phyloP scores from a whole-genome alignment of 2,113 vertebrate genomes.

The Acrocephalus kingi region DNA sequence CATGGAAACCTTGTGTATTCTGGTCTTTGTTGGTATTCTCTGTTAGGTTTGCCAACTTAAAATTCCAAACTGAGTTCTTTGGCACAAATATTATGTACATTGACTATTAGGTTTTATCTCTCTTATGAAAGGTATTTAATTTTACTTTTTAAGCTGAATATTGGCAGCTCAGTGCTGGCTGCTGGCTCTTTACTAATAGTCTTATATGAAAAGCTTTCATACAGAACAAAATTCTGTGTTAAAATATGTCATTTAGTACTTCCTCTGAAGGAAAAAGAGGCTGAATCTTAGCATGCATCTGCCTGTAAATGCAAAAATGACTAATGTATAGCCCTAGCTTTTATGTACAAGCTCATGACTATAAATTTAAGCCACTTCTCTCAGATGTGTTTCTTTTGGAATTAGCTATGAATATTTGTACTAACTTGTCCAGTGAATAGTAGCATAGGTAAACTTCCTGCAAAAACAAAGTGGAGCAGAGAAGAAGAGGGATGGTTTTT shows the following conservation, averaged over 20 bases:
- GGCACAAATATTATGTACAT: background rate
- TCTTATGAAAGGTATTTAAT: background rate
- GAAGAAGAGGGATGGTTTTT: background rate
- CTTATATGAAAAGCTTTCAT: background rate
- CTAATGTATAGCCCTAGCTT: background rate
- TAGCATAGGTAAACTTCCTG: background rate
- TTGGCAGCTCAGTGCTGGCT: background rate
- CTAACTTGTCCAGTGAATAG: background rate
- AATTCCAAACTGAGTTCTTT: background rate
- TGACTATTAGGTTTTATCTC: background rate
- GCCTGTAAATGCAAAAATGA: background rate
- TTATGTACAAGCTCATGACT: background rate
- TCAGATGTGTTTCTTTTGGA: background rate
- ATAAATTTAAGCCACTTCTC: background rate
- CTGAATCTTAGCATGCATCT: background rate
- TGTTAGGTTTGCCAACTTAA: background rate
- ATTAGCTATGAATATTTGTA: background rate
- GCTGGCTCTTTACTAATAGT: background rate
- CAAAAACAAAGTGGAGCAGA: background rate
- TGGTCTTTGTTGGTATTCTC: background rate
- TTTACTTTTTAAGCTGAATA: background rate
- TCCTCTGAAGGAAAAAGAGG: background rate
- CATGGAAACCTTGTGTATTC: background rate
- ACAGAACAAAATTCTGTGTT: background rate
- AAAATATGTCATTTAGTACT: background rate